A percentile compares a stretch with the other conserved stretches of the same genome.
Conservation (phyloP, 2,888 invertebrate genomes). For the Papilio demoleus region DNA sequence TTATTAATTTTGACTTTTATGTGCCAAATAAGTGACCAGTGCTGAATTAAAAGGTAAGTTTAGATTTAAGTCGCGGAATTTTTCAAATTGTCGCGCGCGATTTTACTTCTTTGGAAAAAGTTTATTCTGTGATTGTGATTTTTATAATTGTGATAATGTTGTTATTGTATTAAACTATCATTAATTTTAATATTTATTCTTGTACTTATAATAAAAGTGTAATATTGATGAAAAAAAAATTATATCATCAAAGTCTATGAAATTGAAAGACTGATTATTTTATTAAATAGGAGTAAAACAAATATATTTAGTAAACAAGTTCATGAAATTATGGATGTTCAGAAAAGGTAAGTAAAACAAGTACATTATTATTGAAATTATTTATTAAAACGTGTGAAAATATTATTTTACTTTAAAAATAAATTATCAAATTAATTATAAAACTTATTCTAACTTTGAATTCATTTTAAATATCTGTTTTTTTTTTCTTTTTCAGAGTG, state of each 20-base stretch:
- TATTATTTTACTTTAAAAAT: no score
- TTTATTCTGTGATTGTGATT: background rate
- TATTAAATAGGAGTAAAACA: no score
- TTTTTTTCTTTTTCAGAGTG: background rate
- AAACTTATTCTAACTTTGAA: no score
- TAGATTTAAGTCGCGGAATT: constrained; percentile 39
- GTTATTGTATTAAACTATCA: background rate
- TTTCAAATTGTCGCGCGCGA: constrained; percentile 26
- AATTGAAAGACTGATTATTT: no score
- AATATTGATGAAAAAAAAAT: no score
- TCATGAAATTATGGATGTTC: background rate
- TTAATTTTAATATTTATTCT: background rate
- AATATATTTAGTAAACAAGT: no score
- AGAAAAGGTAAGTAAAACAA: constrained; percentile 15
- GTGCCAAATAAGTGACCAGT: constrained; percentile 54
- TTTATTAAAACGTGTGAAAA: no score
- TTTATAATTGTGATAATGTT: background rate
- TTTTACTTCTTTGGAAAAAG: background rate
- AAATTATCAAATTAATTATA: no score
- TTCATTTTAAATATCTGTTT: background rate
- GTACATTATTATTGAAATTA: constrained; percentile 4
- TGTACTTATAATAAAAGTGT: background rate
- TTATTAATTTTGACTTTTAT: constrained; percentile 56
- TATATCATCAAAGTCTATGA: background rate
- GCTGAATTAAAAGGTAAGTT: constrained; percentile 66